Conservation (phyloP, 2,888 invertebrate genomes). For the Mythimna pallens region DNA sequence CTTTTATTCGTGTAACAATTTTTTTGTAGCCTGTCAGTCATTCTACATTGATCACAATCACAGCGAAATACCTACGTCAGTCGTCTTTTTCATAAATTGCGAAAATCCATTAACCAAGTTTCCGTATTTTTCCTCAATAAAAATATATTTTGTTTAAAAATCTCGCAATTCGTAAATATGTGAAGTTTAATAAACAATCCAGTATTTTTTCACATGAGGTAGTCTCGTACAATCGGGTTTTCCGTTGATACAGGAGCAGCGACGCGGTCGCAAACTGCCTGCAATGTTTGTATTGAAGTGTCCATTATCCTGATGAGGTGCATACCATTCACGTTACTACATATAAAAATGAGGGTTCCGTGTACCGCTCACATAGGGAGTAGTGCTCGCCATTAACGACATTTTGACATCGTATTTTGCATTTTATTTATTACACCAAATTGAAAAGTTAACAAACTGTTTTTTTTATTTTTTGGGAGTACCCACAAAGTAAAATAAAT, state of each 20-base stretch:
- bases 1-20: not conserved
- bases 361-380: constrained; percentile 42
- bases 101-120: constrained; percentile 49
- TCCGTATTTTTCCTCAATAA: constrained; percentile 30
- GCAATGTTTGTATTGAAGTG: constrained; percentile 77
- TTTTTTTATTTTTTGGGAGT: not conserved
- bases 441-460: not conserved
- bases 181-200: constrained; percentile 56
- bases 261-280: constrained; percentile 72
- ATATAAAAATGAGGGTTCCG: constrained; percentile 65
- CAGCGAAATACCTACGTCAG: constrained; percentile 24
- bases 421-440: not conserved
- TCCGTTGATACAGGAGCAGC: constrained; percentile 62
- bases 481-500: constrained; percentile 10
- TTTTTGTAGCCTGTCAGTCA: constrained; percentile 15
- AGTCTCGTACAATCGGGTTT: constrained; percentile 60
- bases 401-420: constrained; percentile 39
- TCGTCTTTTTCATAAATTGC: constrained; percentile 46
- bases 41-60: constrained; percentile 45
- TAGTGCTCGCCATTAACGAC: constrained; percentile 19
- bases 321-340: constrained; percentile 70
- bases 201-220: constrained; percentile 51
- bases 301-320: constrained; percentile 84
- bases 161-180: constrained; percentile 43
- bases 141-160: constrained; percentile 38